A percentile compares a stretch with the other conserved stretches of the same genome.
Conservation (phyloP, 2,113 vertebrate species). For the Hypomesus transpacificus region DNA sequence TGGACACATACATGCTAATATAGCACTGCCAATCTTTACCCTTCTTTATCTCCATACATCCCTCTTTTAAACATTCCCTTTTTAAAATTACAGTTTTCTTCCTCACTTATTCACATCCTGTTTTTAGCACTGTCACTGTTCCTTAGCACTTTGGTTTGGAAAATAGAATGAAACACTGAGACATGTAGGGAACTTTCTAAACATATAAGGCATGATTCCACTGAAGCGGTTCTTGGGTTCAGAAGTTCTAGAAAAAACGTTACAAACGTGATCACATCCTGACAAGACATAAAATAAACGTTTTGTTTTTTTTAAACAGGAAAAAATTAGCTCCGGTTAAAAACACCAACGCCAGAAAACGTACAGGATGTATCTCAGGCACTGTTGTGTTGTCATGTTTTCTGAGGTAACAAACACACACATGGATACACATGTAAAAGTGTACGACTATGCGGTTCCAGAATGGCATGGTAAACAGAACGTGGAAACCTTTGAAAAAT, state of each 20-base stretch:
- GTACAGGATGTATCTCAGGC: conserved; percentile 53
- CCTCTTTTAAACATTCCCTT: background rate
- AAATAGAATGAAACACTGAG: conserved; percentile 35
- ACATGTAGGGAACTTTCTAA: conserved; percentile 11
- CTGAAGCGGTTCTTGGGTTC: conserved; percentile 4
- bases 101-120: background rate
- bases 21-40: conserved; percentile 27
- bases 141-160: conserved; percentile 62
- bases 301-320: background rate
- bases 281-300: background rate
- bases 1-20: conserved; percentile 41
- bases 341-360: conserved; percentile 35
- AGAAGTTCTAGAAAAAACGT: background rate
- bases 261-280: conserved; percentile 8
- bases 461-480: background rate
- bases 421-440: background rate
- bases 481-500: background rate
- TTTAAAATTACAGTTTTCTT: background rate
- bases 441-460: background rate
- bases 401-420: conserved; percentile 47
- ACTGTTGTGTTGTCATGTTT: conserved; percentile 44
- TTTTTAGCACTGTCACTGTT: conserved; percentile 44
- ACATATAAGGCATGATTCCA: conserved; percentile 51
- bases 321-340: conserved; percentile 31
- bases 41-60: background rate